Conservation (phyloP, 1,140 invertebrate species). For the Orius insidiosus region DNA sequence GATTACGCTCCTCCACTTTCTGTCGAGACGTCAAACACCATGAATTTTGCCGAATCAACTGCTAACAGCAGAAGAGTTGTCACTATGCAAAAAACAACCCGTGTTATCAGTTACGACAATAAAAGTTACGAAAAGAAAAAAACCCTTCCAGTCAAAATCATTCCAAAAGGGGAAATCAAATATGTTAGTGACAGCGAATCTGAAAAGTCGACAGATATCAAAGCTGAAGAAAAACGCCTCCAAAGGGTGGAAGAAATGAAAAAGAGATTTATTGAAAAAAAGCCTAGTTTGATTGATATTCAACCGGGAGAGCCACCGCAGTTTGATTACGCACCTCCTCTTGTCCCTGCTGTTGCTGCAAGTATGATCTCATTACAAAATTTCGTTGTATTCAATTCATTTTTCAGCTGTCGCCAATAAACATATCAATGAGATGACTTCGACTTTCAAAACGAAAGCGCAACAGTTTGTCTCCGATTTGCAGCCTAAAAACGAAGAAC, state of each 20-base stretch:
- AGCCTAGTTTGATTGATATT: slow-evolving; percentile 25
- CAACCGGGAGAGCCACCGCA: slow-evolving; percentile 39
- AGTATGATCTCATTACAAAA: slow-evolving; percentile 19
- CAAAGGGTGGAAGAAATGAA: slow-evolving; percentile 24
- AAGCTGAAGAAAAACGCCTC: slow-evolving; percentile 25
- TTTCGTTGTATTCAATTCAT: too few species aligned
- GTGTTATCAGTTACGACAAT: slow-evolving; percentile 35
- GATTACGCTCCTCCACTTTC: slow-evolving; percentile 34
- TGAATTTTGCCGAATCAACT: slow-evolving; percentile 48
- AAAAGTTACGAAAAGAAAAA: slow-evolving; percentile 22
- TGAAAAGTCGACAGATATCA: slow-evolving; percentile 21
- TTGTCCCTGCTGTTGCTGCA: slow-evolving; percentile 25
- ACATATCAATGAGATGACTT: slow-evolving; percentile 47
- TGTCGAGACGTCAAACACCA: slow-evolving; percentile 43
- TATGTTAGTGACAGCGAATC: slow-evolving; percentile 38
- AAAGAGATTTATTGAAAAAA: slow-evolving; percentile 24
- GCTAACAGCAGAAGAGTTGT: slow-evolving; percentile 42
- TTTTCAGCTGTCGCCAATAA: slow-evolving; percentile 37
- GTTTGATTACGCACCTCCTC: slow-evolving; percentile 33
- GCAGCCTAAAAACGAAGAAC: slow-evolving; percentile 35
- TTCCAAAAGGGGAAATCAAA: slow-evolving; percentile 33
- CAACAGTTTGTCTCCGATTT: slow-evolving; percentile 49
- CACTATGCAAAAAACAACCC: slow-evolving; percentile 46
- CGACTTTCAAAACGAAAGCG: slow-evolving; percentile 48
- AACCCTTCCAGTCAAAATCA: slow-evolving; percentile 10